Evolutionary conservation across 2,113 vertebrate genomes (phyloP).

Genomic region (Glareola pratincola): DNA sequence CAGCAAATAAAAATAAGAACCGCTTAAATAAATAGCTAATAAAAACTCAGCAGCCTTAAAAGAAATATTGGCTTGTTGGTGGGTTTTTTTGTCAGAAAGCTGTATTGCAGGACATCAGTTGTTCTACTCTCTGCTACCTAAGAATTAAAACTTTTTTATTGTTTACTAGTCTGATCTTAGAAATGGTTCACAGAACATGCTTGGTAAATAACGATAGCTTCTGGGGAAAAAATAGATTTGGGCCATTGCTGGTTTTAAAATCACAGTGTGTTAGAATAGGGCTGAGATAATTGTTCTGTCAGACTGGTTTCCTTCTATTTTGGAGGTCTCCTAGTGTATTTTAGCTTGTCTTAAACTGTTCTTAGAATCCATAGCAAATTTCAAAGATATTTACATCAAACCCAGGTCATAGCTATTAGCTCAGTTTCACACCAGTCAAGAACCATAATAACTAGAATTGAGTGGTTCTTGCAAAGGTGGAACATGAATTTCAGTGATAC

Average conservation of each 20-base stretch:
- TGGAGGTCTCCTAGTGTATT: not conserved
- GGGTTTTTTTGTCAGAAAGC: not conserved
- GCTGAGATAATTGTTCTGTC: not conserved
- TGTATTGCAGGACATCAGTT: not conserved
- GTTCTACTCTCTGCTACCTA: not conserved
- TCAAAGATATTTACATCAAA: not conserved
- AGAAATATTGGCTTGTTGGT: not conserved
- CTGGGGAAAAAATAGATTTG: not conserved
- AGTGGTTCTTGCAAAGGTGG: not conserved
- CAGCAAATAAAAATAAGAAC: not conserved
- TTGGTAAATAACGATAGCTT: constrained; percentile 14
- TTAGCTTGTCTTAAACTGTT: not conserved
- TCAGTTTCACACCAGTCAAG: not conserved
- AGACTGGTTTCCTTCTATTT: not conserved
- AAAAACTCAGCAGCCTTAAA: not conserved
- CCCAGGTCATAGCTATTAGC: not conserved
- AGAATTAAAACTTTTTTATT: not conserved
- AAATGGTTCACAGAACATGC: not conserved
- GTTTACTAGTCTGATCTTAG: not conserved
- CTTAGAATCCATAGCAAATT: not conserved
- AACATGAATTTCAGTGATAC: not conserved
- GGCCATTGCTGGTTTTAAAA: not conserved
- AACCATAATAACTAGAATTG: not conserved
- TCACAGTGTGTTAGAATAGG: not conserved
- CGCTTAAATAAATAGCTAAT: not conserved